Evolutionary conservation across 2,113 vertebrate species (phyloP).

Genomic region (Sylvicapra grimmia): DNA sequence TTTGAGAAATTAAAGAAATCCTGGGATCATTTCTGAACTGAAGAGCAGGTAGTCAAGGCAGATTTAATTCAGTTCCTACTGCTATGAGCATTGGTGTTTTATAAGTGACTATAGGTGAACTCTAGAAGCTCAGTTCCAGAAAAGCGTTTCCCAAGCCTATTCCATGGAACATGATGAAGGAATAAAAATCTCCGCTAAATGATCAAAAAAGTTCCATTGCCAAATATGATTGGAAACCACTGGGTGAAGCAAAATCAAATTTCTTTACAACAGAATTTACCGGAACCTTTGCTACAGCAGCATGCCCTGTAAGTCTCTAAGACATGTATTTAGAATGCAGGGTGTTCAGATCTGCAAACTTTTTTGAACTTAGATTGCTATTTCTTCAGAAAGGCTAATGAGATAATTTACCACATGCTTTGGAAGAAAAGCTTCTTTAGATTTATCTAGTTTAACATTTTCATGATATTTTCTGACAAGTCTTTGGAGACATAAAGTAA

Average conservation of each 20-base stretch:
- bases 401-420: not conserved
- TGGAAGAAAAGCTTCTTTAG: not conserved
- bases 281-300: not conserved
- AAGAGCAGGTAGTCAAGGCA: not conserved
- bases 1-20: not conserved
- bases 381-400: not conserved
- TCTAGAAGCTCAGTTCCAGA: not conserved
- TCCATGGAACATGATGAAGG: not conserved
- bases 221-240: not conserved
- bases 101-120: not conserved
- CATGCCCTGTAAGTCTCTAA: not conserved
- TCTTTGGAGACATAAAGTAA: not conserved
- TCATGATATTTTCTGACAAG: not conserved
- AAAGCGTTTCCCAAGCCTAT: not conserved
- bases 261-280: not conserved
- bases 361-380: not conserved
- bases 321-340: not conserved
- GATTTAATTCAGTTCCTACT: not conserved
- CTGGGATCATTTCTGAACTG: not conserved
- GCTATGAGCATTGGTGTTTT: not conserved
- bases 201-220: not conserved
- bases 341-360: not conserved
- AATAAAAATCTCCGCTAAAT: not conserved
- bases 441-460: constrained; percentile 1
- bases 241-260: not conserved